Conservation (phyloP, 2,797 vertebrate genomes). For the Sciurus vulgaris region DNA sequence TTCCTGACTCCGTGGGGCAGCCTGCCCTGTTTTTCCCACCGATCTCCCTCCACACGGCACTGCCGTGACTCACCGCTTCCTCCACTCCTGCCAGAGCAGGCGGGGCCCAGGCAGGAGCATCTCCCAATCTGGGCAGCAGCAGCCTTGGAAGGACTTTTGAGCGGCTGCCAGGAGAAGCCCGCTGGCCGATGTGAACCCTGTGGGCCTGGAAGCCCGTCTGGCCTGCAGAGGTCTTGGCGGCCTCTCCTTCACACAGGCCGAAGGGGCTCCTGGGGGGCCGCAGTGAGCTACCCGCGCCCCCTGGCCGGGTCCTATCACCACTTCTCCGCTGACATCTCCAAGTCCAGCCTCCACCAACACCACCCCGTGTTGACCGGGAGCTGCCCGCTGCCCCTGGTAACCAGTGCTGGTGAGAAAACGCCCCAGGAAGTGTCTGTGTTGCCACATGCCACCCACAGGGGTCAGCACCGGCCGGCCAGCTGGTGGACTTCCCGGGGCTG, state of each 20-base stretch:
- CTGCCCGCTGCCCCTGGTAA: no score
- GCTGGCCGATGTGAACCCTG: neutral
- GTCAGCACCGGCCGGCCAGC: neutral
- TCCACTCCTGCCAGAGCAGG: neutral
- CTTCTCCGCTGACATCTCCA: no score
- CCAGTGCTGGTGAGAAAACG: neutral
- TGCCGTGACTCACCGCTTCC: constrained; percentile 19
- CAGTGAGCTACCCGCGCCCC: no score
- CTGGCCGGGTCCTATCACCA: no score
- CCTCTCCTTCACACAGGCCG: rapidly evolving
- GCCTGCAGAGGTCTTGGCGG: no score
- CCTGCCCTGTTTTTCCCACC: neutral
- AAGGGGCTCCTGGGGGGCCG: neutral
- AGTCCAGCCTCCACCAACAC: no score
- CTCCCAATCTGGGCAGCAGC: neutral
- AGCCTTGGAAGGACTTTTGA: neutral
- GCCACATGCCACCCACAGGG: neutral
- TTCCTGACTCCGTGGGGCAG: neutral
- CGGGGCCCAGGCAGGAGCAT: no score
- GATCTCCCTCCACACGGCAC: neutral
- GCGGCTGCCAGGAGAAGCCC: neutral
- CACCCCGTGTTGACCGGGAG: no score
- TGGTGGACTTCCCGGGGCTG: neutral
- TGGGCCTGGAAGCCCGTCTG: neutral
- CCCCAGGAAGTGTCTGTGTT: neutral